Percentiles rank a stretch among this genome's conserved stretches.
These are phyloP conservation scores for Petrocephalus microphthalmus DNA, from an alignment of 2,113 vertebrate species.

Conservation along the genomic window DNA sequence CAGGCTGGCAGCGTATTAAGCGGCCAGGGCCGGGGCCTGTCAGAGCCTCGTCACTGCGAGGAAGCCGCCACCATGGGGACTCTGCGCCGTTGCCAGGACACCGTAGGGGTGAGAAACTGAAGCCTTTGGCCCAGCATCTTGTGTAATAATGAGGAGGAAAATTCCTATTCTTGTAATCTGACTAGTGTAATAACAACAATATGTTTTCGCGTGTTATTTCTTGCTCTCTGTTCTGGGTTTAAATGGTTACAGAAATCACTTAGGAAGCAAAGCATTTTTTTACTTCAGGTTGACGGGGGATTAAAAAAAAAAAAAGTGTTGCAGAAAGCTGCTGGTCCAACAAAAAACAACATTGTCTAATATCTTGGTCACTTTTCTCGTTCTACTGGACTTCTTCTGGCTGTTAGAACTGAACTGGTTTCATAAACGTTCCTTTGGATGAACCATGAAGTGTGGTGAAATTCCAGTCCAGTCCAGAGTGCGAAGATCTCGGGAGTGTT, in stretches of 20 bases:
- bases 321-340: slow-evolving; percentile 34
- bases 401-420: not conserved
- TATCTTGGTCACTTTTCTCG: not conserved
- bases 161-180: slow-evolving; percentile 61
- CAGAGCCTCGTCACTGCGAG: slow-evolving; percentile 69
- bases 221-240: not conserved
- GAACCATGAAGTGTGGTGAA: not conserved
- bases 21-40: slow-evolving; percentile 61
- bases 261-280: not conserved
- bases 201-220: slow-evolving; percentile 34
- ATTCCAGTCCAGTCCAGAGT: slow-evolving; percentile 27
- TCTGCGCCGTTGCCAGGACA: slow-evolving; percentile 56
- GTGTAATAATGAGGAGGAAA: slow-evolving; percentile 59
- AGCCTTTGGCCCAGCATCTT: slow-evolving; percentile 56
- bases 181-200: slow-evolving; percentile 64
- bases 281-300: not conserved
- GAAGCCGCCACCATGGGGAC: slow-evolving; percentile 65
- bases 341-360: not conserved
- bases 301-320: not conserved
- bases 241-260: not conserved
- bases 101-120: slow-evolving; percentile 56
- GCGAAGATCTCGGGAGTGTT: slow-evolving; percentile 24
- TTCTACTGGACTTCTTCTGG: not conserved
- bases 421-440: not conserved
- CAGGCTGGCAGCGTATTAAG: slow-evolving; percentile 65